Percentiles rank a stretch among this genome's conserved stretches.
Conservation (phyloP, 1,140 invertebrate genomes). For the Papilio polytes region DNA sequence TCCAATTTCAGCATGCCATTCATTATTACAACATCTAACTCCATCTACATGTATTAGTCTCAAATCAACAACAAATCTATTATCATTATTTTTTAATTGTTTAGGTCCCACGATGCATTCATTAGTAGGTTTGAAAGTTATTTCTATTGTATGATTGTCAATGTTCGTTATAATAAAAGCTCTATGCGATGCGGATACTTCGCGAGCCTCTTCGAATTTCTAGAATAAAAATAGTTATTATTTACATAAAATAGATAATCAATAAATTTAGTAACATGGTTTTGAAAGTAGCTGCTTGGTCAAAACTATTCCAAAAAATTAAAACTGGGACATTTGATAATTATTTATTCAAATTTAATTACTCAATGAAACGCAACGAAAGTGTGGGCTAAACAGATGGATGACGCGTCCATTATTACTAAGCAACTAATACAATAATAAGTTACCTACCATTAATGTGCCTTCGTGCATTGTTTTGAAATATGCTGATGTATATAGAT, state of each 20-base stretch:
- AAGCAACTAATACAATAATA: background rate
- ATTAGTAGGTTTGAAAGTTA: constrained; percentile 67
- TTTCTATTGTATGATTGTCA: constrained; percentile 56
- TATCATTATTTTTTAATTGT: constrained; percentile 53
- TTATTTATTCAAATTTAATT: too few species aligned
- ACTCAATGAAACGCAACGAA: background rate
- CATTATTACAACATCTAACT: constrained; percentile 66
- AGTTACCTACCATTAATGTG: constrained; percentile 58
- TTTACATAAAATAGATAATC: background rate
- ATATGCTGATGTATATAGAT: constrained; percentile 65
- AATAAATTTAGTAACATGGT: too few species aligned
- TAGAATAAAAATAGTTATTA: constrained; percentile 45
- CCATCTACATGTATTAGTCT: constrained; percentile 70
- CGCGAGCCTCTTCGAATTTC: constrained; percentile 73
- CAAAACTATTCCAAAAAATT: too few species aligned
- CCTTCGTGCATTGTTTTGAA: constrained; percentile 69
- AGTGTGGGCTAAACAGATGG: background rate
- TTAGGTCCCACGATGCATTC: constrained; percentile 72
- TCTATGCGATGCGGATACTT: constrained; percentile 71
- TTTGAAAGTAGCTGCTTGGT: too few species aligned
- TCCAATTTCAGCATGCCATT: constrained; percentile 72
- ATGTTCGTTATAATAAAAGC: constrained; percentile 59
- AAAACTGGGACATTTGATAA: too few species aligned
- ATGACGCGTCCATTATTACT: background rate
- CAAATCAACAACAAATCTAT: constrained; percentile 72